phyloP scores from a whole-genome alignment of 2,113 vertebrate genomes.

The Pelmatolapia mariae region DNA sequence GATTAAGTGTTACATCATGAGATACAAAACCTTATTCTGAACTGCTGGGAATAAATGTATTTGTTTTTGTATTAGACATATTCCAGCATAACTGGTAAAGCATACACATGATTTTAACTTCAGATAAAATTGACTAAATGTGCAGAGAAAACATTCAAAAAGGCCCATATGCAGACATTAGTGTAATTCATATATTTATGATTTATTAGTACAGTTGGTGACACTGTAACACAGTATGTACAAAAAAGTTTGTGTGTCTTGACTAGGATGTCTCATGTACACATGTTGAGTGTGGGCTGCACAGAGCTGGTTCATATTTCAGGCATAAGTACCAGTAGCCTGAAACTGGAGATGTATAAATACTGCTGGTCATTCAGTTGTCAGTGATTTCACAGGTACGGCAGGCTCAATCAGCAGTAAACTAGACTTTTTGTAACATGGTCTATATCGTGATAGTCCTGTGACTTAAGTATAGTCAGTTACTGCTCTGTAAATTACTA shows the following conservation, averaged over 20 bases:
- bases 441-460: background rate
- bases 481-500: background rate
- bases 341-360: slow-evolving; percentile 50
- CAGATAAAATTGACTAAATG: background rate
- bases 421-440: background rate
- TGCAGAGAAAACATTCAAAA: background rate
- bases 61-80: background rate
- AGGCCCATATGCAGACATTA: background rate
- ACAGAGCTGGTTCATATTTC: slow-evolving; percentile 53
- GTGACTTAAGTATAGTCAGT: background rate
- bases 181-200: background rate
- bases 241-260: background rate
- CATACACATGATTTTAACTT: background rate
- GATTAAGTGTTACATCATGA: slow-evolving; percentile 24
- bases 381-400: background rate
- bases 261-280: background rate
- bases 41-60: background rate
- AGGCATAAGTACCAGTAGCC: slow-evolving; percentile 18
- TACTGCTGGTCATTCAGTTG: slow-evolving; percentile 23
- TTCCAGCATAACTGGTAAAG: background rate
- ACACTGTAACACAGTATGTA: background rate
- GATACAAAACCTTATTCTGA: slow-evolving; percentile 5
- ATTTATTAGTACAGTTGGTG: background rate
- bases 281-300: slow-evolving; percentile 12
- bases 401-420: background rate